Percentiles rank a stretch among this genome's conserved stretches.
Conservation (phyloP, 2,888 invertebrate genomes). For the Cephus pygmeus region DNA sequence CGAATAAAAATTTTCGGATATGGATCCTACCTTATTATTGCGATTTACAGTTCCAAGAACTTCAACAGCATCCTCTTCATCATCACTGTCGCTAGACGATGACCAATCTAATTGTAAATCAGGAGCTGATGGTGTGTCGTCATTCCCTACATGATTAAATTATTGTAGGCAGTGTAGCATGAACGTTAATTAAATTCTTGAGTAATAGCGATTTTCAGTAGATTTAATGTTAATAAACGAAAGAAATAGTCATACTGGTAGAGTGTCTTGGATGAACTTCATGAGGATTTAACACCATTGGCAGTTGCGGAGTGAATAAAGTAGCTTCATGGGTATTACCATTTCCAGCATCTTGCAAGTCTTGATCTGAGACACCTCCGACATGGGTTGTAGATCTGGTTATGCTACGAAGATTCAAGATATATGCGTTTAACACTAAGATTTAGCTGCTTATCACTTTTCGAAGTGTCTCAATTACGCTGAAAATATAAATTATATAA, state of each 20-base stretch:
- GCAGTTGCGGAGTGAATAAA: slow-evolving; percentile 37
- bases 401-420: slow-evolving; percentile 44
- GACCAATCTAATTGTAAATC: slow-evolving; percentile 84
- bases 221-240: slow-evolving; percentile 6
- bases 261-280: slow-evolving; percentile 42
- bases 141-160: slow-evolving; percentile 39
- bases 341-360: slow-evolving; percentile 36
- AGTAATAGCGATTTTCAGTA: not conserved
- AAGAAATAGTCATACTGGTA: slow-evolving; percentile 39
- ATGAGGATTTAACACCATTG: slow-evolving; percentile 44
- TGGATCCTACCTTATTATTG: slow-evolving; percentile 42
- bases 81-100: slow-evolving; percentile 72
- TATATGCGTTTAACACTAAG: slow-evolving; percentile 26
- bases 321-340: slow-evolving; percentile 37
- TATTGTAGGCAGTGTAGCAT: not conserved
- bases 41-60: slow-evolving; percentile 63
- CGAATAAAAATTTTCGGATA: not conserved
- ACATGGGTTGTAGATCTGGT: slow-evolving; percentile 40
- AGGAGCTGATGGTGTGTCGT: slow-evolving; percentile 73
- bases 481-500: slow-evolving; percentile 19
- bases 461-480: slow-evolving; percentile 14
- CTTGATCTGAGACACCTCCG: slow-evolving; percentile 35
- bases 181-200: not conserved
- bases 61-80: slow-evolving; percentile 70
- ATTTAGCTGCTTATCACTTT: slow-evolving; percentile 12